phyloP scores from a whole-genome alignment of 1,140 invertebrate species.

The Eumaeus atala region DNA sequence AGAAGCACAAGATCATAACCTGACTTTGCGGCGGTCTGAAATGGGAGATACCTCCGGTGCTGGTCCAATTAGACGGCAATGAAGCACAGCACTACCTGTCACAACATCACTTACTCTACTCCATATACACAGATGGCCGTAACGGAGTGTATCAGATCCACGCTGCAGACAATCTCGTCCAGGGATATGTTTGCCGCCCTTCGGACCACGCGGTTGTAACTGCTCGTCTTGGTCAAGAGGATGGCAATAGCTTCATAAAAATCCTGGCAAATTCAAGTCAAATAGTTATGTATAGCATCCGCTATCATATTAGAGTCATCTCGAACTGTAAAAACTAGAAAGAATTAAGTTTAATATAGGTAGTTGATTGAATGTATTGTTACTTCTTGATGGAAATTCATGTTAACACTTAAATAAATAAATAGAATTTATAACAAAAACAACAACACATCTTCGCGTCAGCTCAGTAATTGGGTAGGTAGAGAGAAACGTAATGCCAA shows the following conservation, averaged over 20 bases:
- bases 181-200: slow-evolving; percentile 57
- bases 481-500: no score
- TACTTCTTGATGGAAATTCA: no score
- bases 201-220: slow-evolving; percentile 47
- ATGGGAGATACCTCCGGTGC: background rate
- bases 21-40: background rate
- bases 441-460: no score
- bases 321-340: no score
- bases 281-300: background rate
- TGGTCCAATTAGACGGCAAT: background rate
- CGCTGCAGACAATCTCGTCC: slow-evolving; percentile 48
- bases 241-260: slow-evolving; percentile 52
- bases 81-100: background rate
- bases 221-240: slow-evolving; percentile 57
- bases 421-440: no score
- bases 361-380: no score
- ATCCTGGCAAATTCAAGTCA: slow-evolving; percentile 32
- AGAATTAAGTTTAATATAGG: no score
- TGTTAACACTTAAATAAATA: no score
- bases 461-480: no score
- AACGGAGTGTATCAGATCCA: slow-evolving; percentile 42
- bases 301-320: no score
- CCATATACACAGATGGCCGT: slow-evolving; percentile 53
- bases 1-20: no score
- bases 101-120: slow-evolving; percentile 29